Base-by-base conservation (phyloP, 1,140 invertebrate species). In the Liolophura sinensis region DNA sequence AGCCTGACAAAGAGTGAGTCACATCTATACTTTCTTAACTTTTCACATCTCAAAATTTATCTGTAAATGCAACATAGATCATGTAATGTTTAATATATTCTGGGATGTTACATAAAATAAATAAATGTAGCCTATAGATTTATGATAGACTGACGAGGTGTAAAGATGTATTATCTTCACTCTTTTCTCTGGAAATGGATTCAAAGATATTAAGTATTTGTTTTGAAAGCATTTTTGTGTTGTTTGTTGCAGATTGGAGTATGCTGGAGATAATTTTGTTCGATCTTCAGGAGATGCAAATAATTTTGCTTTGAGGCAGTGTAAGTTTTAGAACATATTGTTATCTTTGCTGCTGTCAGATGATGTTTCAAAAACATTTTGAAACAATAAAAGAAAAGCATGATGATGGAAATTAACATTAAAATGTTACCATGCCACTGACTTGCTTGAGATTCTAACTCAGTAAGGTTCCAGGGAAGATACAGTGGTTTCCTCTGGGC, bases 261-360 rank as follows among this genome's bases (percentile, higher is more conserved):
- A 96, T 86, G 89, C 91, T 48, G 98, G 98, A 20, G 98, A 99
- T 84, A 99, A 99, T 83, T 97, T 96, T 88, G 92, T 93, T 0
- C 88, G 97, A 47, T 95, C 93, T 77, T 91, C 92, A 51, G 97
- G 97, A 15, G 97, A 99, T 84, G 98, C 97, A 0, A 87, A 89
- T 50, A 88, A 92, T 62, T 96, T 99, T 82, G 92, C 94, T 5
- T 90, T 90, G 24, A 93, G 94, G 22, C 96, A 99, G 82, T 75
- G 85, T 86, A 75, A 80, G 79, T 80, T 22, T 61, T 1, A 31
- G 24, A 54, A n/a, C 7, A 5, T 31, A 18, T n/a, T n/a, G n/a
- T n/a, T n/a, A 58, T 18, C 7, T 4, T 3, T 9, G 31, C 1
- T 24, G 7, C 18, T 58, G 16, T 40, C n/a, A 61, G 4, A 7